Percentiles rank a stretch among this genome's conserved stretches.
Evolutionary conservation across 2,888 invertebrate genomes (phyloP).

Genomic region (Cremastinae sp.): DNA sequence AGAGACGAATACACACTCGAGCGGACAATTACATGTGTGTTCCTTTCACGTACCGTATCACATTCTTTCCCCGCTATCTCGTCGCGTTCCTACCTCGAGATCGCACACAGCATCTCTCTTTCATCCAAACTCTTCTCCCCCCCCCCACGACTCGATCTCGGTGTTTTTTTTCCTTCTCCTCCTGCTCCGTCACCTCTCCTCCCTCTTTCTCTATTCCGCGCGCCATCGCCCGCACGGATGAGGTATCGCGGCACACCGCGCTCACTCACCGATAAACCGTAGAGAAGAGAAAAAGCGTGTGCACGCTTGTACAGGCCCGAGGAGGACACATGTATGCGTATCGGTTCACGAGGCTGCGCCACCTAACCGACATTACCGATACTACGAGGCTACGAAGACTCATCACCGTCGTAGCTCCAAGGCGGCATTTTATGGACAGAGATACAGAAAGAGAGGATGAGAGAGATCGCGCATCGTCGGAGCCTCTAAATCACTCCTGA

Average conservation of each 20-base stretch:
- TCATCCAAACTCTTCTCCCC: constrained; percentile 37
- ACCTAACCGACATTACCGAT: constrained; percentile 42
- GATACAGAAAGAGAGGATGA: neutral
- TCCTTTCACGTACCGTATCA: constrained; percentile 28
- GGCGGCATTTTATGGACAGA: constrained; percentile 13
- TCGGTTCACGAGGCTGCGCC: constrained; percentile 53
- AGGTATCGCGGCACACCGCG: constrained; percentile 54
- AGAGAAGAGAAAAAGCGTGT: constrained; percentile 34
- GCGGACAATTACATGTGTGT: constrained; percentile 10
- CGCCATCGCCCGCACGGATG: constrained; percentile 42
- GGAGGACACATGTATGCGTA: constrained; percentile 45
- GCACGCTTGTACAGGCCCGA: constrained; percentile 15
- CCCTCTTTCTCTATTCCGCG: constrained; percentile 36
- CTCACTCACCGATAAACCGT: constrained; percentile 53
- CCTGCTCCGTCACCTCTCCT: constrained; percentile 34
- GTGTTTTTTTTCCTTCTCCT: constrained; percentile 8
- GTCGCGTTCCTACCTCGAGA: constrained; percentile 28
- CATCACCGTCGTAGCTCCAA: constrained; percentile 39
- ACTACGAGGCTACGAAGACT: constrained; percentile 40
- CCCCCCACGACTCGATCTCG: constrained; percentile 30
- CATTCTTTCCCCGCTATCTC: constrained; percentile 36
- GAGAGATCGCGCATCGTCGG: neutral
- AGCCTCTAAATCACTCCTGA: constrained; percentile 17
- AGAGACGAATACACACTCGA: constrained; percentile 7
- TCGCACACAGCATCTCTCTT: constrained; percentile 49